These are phyloP conservation scores for Melanotaenia maccullochi DNA, from an alignment of 2,797 vertebrate species.

Conservation along the genomic window DNA sequence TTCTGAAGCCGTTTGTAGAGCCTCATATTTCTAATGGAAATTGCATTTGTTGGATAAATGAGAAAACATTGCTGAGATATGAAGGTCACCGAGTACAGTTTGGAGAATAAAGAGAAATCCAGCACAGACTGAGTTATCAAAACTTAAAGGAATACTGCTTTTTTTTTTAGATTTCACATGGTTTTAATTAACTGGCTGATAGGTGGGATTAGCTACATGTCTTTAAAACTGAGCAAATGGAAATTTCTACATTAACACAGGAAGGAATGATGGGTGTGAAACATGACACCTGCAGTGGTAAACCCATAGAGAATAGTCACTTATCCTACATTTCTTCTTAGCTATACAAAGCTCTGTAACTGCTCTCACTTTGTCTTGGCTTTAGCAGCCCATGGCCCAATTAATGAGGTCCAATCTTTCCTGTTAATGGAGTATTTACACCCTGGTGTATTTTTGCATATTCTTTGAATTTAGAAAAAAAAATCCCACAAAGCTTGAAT, in stretches of 20 bases:
- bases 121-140: background rate
- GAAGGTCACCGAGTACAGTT: constrained; percentile 4
- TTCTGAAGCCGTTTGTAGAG: constrained; percentile 24
- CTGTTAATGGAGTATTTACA: background rate
- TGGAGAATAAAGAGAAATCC: background rate
- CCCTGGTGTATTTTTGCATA: background rate
- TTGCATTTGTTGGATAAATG: background rate
- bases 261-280: background rate
- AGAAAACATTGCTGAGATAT: constrained; percentile 6
- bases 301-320: background rate
- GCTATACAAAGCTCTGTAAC: background rate
- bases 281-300: background rate
- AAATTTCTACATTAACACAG: background rate
- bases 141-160: background rate
- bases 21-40: constrained; percentile 23
- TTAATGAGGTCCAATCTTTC: background rate
- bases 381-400: background rate
- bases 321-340: background rate
- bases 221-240: background rate
- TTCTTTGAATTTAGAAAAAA: background rate
- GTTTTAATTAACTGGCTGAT: background rate
- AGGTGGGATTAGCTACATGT: background rate
- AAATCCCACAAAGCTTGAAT: no score
- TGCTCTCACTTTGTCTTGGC: background rate
- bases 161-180: background rate